Conservation (phyloP, 2,113 vertebrate genomes). For the Variabilichromis moorii region DNA sequence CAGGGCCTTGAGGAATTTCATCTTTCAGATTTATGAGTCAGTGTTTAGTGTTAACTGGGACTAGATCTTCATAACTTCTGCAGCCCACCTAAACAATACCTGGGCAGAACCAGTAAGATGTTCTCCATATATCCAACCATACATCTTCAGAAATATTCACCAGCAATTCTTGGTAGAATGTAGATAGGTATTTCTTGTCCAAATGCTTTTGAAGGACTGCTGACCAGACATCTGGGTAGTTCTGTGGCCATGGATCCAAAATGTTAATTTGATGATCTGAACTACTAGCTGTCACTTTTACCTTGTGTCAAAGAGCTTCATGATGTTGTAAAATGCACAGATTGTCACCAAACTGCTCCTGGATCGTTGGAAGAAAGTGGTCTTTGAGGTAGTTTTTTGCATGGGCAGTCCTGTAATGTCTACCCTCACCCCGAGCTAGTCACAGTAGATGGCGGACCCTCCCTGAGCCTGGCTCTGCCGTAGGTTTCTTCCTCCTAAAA, state of each 20-base stretch:
- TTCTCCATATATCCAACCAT: background rate
- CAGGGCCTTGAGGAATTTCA: background rate
- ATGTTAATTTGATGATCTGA: background rate
- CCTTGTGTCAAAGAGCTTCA: background rate
- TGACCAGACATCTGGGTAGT: background rate
- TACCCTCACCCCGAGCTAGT: background rate
- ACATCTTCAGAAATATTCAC: background rate
- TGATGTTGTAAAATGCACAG: background rate
- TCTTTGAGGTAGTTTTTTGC: background rate
- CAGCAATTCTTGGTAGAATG: background rate
- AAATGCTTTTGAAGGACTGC: background rate
- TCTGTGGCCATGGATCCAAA: background rate
- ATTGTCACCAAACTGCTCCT: background rate
- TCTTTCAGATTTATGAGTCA: background rate
- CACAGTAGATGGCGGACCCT: background rate
- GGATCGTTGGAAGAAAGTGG: background rate
- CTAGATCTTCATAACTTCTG: background rate
- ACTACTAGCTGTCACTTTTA: background rate
- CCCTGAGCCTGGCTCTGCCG: background rate
- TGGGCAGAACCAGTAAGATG: background rate
- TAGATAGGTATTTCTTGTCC: background rate
- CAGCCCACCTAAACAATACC: background rate
- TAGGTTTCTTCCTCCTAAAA: background rate
- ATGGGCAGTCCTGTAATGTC: fast-evolving
- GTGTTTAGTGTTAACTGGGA: background rate